Percentiles rank a stretch among this genome's conserved stretches.
These are phyloP conservation scores for Sphenodon punctatus DNA, from an alignment of 2,797 vertebrate species.

Conservation along the genomic window DNA sequence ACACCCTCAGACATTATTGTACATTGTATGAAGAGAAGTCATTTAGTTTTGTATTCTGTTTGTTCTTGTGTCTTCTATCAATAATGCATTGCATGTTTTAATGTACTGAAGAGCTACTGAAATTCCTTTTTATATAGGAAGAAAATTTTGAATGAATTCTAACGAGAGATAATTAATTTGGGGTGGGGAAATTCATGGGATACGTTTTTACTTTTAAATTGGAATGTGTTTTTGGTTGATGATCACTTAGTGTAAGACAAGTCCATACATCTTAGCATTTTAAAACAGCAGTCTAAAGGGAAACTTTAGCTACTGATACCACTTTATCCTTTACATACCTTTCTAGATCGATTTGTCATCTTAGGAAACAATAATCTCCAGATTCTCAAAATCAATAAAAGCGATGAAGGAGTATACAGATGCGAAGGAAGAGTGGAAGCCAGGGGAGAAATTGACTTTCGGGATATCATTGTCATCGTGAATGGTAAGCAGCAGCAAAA, in stretches of 20 bases:
- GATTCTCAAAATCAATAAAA: conserved; percentile 93
- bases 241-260: conserved; percentile 26
- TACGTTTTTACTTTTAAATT: conserved; percentile 71
- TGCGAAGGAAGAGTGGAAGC: conserved; percentile 98
- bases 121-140: conserved; percentile 6
- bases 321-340: conserved; percentile 27
- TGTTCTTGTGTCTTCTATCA: too few relatives aligned
- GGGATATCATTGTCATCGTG: conserved; percentile 93
- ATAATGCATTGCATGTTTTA: too few relatives aligned
- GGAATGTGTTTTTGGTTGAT: conserved; percentile 45
- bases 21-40: too few relatives aligned
- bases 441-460: conserved; percentile 96
- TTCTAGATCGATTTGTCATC: conserved; percentile 88
- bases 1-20: too few relatives aligned
- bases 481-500: conserved; percentile 86
- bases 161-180: neutral
- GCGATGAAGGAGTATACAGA: conserved; percentile 94
- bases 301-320: conserved; percentile 29
- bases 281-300: neutral
- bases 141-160: conserved; percentile 34
- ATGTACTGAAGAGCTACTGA: neutral
- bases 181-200: conserved; percentile 1
- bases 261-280: conserved; percentile 10
- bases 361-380: conserved; percentile 95
- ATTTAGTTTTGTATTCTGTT: too few relatives aligned